These are phyloP conservation scores for Chelon auratus DNA, from an alignment of 2,797 vertebrate species.

Conservation along the genomic window DNA sequence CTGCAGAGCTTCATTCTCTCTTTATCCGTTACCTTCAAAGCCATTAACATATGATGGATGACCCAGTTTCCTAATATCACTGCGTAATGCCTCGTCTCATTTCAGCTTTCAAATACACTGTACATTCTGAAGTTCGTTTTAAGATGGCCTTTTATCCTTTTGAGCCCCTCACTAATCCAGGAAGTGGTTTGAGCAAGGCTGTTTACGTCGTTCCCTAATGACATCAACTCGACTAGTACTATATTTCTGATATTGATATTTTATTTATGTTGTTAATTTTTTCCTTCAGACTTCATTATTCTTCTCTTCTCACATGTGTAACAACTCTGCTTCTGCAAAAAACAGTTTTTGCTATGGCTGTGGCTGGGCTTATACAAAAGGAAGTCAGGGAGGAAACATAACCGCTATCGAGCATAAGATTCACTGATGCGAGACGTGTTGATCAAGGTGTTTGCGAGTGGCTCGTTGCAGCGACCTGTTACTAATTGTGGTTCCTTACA, in stretches of 20 bases:
- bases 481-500: conserved; percentile 9
- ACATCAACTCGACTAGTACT: no score
- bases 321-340: background rate
- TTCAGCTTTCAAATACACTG: background rate
- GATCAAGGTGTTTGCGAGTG: background rate
- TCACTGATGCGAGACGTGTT: background rate
- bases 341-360: background rate
- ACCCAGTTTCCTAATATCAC: background rate
- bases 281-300: background rate
- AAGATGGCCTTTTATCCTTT: background rate
- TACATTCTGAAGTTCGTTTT: background rate
- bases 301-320: background rate
- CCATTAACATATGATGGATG: background rate
- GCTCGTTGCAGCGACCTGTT: background rate
- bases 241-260: no score
- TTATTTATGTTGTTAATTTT: no score
- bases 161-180: background rate
- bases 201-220: no score
- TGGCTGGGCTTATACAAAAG: background rate
- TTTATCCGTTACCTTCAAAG: background rate
- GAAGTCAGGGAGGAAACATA: background rate
- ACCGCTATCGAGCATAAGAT: background rate
- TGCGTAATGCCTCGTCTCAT: background rate
- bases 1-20: background rate
- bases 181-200: no score